These are phyloP conservation scores for Morpho helenor DNA, from an alignment of 2,888 invertebrate genomes.

Conservation along the genomic window DNA sequence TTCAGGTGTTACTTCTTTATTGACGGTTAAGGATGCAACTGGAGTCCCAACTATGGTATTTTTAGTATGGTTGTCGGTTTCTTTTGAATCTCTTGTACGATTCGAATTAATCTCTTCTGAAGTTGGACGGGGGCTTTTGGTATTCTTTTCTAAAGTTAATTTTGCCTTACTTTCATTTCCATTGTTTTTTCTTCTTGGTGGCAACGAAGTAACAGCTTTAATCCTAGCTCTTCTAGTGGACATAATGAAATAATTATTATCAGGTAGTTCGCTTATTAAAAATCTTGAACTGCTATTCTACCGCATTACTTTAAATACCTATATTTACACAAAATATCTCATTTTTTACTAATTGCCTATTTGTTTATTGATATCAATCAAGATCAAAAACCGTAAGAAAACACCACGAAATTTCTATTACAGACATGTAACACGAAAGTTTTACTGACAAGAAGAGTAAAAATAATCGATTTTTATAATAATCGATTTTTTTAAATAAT, in stretches of 20 bases:
- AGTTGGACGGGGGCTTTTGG: constrained; percentile 44
- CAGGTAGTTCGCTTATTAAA: neutral
- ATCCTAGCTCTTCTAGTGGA: constrained; percentile 84
- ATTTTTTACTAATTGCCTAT: neutral
- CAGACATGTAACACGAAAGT: too few relatives aligned
- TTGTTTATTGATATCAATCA: too few relatives aligned
- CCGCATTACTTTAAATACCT: too few relatives aligned
- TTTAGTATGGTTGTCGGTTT: too few relatives aligned
- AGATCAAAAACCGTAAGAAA: too few relatives aligned
- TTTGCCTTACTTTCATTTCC: constrained; percentile 33
- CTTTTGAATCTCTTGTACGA: constrained; percentile 9
- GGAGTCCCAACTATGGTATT: too few relatives aligned
- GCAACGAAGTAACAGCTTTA: constrained; percentile 85
- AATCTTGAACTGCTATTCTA: neutral
- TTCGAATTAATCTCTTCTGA: constrained; percentile 30
- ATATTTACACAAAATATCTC: neutral
- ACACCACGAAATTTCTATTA: too few relatives aligned
- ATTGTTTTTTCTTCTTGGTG: constrained; percentile 68
- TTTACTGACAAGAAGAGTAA: too few relatives aligned
- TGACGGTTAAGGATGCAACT: too few relatives aligned
- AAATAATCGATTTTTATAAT: too few relatives aligned
- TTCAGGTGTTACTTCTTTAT: too few relatives aligned
- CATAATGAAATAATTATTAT: constrained; percentile 53
- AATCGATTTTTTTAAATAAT: too few relatives aligned
- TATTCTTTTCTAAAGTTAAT: constrained; percentile 32